Conservation (phyloP, 1,140 invertebrate species). For the Drosophila yakuba region DNA sequence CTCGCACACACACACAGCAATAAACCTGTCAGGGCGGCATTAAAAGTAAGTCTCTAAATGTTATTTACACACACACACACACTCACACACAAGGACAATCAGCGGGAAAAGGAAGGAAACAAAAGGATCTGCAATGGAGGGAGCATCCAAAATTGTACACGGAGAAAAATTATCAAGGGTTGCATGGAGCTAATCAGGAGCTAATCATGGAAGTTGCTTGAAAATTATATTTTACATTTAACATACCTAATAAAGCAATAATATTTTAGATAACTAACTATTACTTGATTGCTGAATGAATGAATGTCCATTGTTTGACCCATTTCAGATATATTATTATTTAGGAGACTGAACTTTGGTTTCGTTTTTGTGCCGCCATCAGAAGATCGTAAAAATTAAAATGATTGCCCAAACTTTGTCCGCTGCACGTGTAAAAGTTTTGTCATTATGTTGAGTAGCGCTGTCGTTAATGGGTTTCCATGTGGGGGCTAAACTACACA, state of each 20-base stretch:
- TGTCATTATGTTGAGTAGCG: constrained; percentile 73
- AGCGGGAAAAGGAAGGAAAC: constrained; percentile 7
- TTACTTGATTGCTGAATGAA: too few species aligned
- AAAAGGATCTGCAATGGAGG: constrained; percentile 12
- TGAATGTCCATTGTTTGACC: neutral
- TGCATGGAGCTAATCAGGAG: too few species aligned
- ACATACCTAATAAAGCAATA: too few species aligned
- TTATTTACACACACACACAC: constrained; percentile 65
- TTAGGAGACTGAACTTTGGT: neutral
- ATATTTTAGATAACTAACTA: neutral
- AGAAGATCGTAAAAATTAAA: constrained; percentile 79
- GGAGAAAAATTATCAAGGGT: neutral
- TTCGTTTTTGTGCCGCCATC: constrained; percentile 36
- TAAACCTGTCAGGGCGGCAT: constrained; percentile 75
- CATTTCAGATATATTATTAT: neutral
- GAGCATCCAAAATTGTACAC: neutral
- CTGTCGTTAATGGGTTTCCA: constrained; percentile 68
- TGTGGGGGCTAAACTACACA: neutral
- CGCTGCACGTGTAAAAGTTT: constrained; percentile 74
- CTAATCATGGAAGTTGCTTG: neutral
- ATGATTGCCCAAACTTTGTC: constrained; percentile 71
- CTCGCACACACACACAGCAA: constrained; percentile 46
- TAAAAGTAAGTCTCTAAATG: constrained; percentile 75
- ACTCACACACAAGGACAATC: constrained; percentile 30
- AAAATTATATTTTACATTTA: neutral